A percentile compares a stretch with the other conserved stretches of the same genome.
Evolutionary conservation across 2,888 invertebrate genomes (phyloP).

Genomic region (Biston betularia): DNA sequence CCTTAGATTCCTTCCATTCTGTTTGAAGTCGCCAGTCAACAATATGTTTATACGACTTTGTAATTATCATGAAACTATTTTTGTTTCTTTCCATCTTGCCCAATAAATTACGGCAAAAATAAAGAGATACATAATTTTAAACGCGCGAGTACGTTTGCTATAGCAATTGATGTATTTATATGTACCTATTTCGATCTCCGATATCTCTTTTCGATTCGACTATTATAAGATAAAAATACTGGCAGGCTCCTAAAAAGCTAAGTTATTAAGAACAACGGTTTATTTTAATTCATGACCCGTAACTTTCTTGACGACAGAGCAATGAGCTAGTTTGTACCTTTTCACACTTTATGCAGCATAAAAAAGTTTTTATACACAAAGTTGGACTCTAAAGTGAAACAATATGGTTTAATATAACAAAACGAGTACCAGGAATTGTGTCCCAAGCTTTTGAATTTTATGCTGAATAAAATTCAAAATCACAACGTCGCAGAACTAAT

Average conservation of each 20-base stretch:
- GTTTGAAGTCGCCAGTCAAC: no score
- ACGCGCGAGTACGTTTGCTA: no score
- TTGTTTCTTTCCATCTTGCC: no score
- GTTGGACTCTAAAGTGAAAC: conserved; percentile 11
- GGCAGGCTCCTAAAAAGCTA: background rate
- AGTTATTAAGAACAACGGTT: background rate
- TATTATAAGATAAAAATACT: background rate
- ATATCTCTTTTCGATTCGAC: background rate
- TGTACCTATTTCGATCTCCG: no score
- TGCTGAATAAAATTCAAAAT: background rate
- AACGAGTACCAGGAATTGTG: conserved; percentile 1
- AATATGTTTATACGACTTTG: no score
- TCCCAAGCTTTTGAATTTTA: background rate
- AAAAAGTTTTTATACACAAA: conserved; percentile 31
- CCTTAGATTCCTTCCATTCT: no score
- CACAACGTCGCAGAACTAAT: no score
- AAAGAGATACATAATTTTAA: no score
- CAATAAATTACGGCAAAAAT: no score
- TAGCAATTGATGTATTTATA: no score
- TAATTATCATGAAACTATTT: no score
- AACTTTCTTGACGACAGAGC: conserved; percentile 16
- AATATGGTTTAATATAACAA: background rate
- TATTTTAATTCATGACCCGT: conserved; percentile 10
- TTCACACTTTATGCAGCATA: conserved; percentile 20
- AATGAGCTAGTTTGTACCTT: background rate